Evolutionary conservation across 2,113 vertebrate species (phyloP).

Genomic region (Zosterops hypoxanthus): DNA sequence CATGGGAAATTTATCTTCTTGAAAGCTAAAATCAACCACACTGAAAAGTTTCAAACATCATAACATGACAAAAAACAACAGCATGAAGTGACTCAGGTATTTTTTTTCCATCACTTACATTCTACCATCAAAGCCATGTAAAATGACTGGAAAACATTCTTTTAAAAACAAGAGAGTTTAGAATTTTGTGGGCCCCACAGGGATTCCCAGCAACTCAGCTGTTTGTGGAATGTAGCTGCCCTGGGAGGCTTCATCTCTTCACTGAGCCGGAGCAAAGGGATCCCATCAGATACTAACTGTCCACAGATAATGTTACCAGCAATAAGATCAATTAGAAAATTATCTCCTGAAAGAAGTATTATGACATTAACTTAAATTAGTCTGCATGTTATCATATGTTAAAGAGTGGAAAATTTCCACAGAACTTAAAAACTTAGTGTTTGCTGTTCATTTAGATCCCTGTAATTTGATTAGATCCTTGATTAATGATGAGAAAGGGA

Average conservation of each 20-base stretch:
- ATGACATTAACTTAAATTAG: neutral
- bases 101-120: neutral
- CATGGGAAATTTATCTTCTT: conserved; percentile 40
- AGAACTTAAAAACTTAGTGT: neutral
- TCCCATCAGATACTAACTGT: neutral
- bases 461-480: neutral
- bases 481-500: neutral
- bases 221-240: conserved; percentile 20
- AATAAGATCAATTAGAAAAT: neutral
- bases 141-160: neutral
- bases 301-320: neutral
- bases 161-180: conserved; percentile 21
- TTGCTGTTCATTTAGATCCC: neutral
- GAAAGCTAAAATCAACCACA: conserved; percentile 18
- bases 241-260: neutral
- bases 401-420: neutral
- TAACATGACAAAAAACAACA: neutral
- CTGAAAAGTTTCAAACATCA: neutral
- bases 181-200: neutral
- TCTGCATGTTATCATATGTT: neutral
- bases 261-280: neutral
- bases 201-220: conserved; percentile 41
- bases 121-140: conserved; percentile 17
- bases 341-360: neutral
- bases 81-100: conserved; percentile 13